A percentile compares a stretch with the other conserved stretches of the same genome.
Conservation (phyloP, 2,113 vertebrate species). For the Antidorcas marsupialis region DNA sequence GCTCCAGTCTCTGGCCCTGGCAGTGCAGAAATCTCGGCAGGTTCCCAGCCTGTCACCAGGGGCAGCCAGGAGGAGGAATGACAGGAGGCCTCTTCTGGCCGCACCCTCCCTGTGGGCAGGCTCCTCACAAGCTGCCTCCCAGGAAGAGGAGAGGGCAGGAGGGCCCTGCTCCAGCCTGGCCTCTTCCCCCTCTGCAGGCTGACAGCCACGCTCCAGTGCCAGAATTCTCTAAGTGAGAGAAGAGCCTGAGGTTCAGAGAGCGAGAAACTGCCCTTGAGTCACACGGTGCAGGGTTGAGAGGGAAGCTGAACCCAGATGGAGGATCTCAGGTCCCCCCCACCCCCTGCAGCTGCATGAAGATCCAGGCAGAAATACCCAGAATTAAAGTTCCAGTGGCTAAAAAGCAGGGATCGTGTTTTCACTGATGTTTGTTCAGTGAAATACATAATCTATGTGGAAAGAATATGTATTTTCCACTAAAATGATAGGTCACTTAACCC, state of each 20-base stretch:
- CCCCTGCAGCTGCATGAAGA: neutral
- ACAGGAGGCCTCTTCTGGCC: neutral
- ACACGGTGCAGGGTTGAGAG: neutral
- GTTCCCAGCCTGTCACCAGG: conserved; percentile 1
- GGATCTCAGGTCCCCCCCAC: neutral
- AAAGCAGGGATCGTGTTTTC: neutral
- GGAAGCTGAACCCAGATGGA: neutral
- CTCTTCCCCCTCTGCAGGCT: neutral
- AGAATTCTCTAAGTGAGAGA: neutral
- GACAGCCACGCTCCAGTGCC: fast-evolving
- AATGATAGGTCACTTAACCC: neutral
- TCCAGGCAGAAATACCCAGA: neutral
- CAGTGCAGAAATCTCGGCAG: neutral
- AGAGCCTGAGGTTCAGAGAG: neutral
- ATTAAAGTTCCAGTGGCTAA: neutral
- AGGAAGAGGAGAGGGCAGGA: neutral
- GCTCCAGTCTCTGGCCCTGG: neutral
- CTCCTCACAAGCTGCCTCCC: neutral
- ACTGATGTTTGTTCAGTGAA: neutral
- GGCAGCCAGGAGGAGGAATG: neutral
- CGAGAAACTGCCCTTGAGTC: neutral
- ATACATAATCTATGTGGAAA: neutral
- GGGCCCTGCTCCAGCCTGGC: neutral
- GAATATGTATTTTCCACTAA: neutral
- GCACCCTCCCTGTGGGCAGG: neutral